Percentiles rank a stretch among this genome's conserved stretches.
Evolutionary conservation across 2,113 vertebrate species (phyloP).

Genomic region (Microcebus griseorufus): DNA sequence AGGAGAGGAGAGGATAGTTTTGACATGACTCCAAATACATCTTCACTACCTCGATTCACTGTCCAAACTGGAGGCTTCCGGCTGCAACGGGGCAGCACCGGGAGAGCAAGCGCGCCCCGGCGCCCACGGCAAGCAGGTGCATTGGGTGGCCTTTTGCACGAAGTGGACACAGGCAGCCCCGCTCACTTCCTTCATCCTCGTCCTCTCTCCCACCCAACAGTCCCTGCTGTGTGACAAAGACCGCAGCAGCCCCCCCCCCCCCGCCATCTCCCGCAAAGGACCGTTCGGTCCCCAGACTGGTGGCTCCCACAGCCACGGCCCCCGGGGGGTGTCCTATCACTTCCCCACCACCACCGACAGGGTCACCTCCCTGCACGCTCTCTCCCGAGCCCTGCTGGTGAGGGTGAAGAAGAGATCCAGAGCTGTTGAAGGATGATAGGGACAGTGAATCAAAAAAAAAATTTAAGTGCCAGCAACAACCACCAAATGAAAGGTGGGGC

Average conservation of each 20-base stretch:
- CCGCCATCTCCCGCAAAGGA: background rate
- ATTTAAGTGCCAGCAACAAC: constrained; percentile 90
- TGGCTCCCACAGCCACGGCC: constrained; percentile 53
- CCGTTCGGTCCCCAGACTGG: background rate
- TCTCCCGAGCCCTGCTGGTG: constrained; percentile 88
- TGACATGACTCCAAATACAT: background rate
- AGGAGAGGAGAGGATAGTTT: too few species aligned
- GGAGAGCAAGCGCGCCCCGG: too few species aligned
- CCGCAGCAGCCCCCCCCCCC: background rate
- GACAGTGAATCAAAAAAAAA: constrained; percentile 85
- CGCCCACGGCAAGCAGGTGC: background rate
- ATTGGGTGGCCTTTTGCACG: background rate
- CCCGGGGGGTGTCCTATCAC: constrained; percentile 64
- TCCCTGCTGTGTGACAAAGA: background rate
- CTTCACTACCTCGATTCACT: rapidly evolving
- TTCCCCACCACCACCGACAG: constrained; percentile 78
- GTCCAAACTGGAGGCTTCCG: rapidly evolving
- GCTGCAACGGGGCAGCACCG: rapidly evolving
- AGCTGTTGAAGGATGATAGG: constrained; percentile 90
- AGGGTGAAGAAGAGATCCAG: constrained; percentile 88
- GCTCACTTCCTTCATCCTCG: background rate
- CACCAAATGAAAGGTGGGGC: constrained; percentile 84
- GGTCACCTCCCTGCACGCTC: constrained; percentile 83
- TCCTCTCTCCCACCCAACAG: background rate
- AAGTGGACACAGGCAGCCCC: background rate